Evolutionary conservation across 2,888 invertebrate genomes (phyloP), one percentile per base, ranked within the genome.

Genomic region (Anaspis maculata): DNA sequence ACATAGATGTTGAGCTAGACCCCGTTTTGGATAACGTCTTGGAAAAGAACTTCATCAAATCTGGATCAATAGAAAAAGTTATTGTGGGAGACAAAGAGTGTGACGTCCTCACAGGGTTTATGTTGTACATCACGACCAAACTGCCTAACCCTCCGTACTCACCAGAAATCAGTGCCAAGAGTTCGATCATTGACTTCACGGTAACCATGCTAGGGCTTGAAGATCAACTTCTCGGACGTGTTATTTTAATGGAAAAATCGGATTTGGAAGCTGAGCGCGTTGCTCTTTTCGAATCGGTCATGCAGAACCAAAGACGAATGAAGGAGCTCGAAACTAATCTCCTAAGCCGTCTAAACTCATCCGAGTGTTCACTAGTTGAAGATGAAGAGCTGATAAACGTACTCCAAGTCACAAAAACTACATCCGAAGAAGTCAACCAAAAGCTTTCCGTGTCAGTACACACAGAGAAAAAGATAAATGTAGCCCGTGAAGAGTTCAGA

Each of bases 31-130:
- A 96, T 59, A 96, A 96, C 63, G 90, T 96, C 0, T 70, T 96
- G 13, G 95, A 96, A 60, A 96, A 94, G 63, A 96, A 96, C 66
- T 96, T 95, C 58, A 94, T 96, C 32, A 95, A 95, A 67, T 92
- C 92, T 4, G 96, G 96, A 29, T 87, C 90, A 6, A 94, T 94
- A 44, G 89, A 91, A 57, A 96, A 96, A 67, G 90, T 91, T 0
- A 77, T 90, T 23, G 86, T 92, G 0, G 91, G 91, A 0, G 96
- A 96, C 61, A 96, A 96, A 57, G 96, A 96, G 67, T 92, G 91
- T 56, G 96, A 96, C 56, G 91, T 96, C 0, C 85, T 94, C 82
- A 87, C 88, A 11, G 92, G 91, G 0, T 96, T 96, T 58, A 85
- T 86, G 81, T 69, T 96, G 3, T 96, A 95, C 57, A 87, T 96